Conservation (phyloP, 2,797 vertebrate genomes). For the Cossypha niveicapilla region DNA sequence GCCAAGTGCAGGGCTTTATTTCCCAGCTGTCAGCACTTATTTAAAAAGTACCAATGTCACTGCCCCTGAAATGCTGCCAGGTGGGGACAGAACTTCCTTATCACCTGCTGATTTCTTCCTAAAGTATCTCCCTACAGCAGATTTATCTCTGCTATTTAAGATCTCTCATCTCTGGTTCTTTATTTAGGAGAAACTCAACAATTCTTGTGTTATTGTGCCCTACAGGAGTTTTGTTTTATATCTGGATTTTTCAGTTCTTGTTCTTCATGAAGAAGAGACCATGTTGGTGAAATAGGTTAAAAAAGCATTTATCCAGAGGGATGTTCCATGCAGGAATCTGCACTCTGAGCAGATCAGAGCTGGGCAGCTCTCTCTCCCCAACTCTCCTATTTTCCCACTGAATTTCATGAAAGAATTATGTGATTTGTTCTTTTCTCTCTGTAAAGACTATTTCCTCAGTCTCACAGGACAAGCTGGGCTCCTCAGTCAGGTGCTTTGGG, state of each 20-base stretch:
- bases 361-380: not conserved
- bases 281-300: not conserved
- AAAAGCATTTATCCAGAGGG: not conserved
- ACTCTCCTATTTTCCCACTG: not conserved
- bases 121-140: fast-evolving
- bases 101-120: not conserved
- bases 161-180: not conserved
- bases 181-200: not conserved
- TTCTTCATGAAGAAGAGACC: not conserved
- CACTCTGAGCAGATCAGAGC: not conserved
- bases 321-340: not conserved
- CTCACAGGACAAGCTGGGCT: not conserved
- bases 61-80: not conserved
- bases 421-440: not conserved
- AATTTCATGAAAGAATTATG: not conserved
- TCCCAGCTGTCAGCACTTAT: not conserved
- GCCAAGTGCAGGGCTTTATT: not conserved
- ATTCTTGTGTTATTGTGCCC: not conserved
- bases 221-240: fast-evolving
- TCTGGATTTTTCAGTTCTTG: not conserved
- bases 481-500: not conserved
- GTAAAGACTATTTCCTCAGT: not conserved
- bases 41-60: not conserved
- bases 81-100: not conserved
- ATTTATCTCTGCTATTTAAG: not conserved